These are phyloP conservation scores for Antigone vipio DNA, from an alignment of 2,113 vertebrate genomes.

Conservation along the genomic window DNA sequence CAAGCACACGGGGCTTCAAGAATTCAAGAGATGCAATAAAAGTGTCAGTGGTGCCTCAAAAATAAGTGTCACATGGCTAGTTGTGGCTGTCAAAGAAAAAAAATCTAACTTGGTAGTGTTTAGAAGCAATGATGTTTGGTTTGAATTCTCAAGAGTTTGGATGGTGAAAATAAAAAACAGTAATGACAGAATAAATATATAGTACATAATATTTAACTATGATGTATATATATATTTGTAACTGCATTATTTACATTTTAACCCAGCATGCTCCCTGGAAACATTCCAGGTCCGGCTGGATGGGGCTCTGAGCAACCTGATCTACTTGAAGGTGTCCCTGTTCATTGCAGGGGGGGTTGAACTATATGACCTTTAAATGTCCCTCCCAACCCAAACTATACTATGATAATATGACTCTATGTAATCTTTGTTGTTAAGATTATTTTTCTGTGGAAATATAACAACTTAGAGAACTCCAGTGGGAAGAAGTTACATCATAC, in stretches of 20 bases:
- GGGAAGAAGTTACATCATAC: background rate
- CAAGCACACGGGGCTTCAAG: background rate
- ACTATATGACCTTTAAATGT: background rate
- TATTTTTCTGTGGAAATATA: background rate
- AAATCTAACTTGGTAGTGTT: background rate
- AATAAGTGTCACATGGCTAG: background rate
- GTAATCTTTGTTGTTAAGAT: background rate
- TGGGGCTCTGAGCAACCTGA: background rate
- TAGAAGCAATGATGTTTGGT: accelerated
- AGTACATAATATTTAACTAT: background rate
- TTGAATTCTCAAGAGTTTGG: background rate
- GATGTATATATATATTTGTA: background rate
- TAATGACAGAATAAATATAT: background rate
- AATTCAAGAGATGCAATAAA: background rate
- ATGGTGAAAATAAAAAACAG: background rate
- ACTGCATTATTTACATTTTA: background rate
- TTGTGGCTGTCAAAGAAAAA: background rate
- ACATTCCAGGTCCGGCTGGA: background rate
- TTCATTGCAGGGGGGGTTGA: accelerated
- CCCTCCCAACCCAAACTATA: background rate
- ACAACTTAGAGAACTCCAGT: background rate
- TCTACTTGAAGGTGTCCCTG: background rate
- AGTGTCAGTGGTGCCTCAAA: background rate
- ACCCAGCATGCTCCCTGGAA: background rate
- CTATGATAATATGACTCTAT: background rate